phyloP scores from a whole-genome alignment of 2,888 invertebrate species.

The Heliconius cydno region DNA sequence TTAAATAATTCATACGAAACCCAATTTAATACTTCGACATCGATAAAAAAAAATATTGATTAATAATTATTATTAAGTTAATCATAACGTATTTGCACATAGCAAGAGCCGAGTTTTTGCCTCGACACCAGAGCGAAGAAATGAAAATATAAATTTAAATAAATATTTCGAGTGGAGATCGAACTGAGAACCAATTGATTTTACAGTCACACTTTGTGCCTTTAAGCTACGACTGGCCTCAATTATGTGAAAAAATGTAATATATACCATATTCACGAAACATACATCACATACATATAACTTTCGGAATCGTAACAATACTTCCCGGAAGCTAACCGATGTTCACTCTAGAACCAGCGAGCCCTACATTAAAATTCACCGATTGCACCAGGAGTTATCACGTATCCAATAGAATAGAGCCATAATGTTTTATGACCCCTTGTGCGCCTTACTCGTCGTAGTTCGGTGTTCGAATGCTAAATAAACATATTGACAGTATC shows the following conservation, averaged over 20 bases:
- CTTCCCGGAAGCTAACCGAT: conserved; percentile 79
- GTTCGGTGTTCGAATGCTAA: conserved; percentile 78
- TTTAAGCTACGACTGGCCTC: too few relatives aligned
- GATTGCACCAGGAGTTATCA: conserved; percentile 78
- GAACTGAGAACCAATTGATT: too few relatives aligned
- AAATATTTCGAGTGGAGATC: too few relatives aligned
- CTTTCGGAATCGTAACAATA: conserved; percentile 61
- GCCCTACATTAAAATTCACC: conserved; percentile 80
- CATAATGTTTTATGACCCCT: conserved; percentile 82
- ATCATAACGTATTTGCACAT: background rate
- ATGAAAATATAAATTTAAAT: too few relatives aligned
- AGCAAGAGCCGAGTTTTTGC: background rate
- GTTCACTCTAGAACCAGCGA: conserved; percentile 66
- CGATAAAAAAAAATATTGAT: background rate
- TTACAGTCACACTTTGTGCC: too few relatives aligned
- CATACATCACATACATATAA: conserved; percentile 6
- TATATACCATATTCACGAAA: background rate
- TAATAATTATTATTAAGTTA: background rate
- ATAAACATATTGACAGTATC: conserved; percentile 59
- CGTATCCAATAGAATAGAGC: conserved; percentile 82
- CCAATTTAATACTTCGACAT: background rate
- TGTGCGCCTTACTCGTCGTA: conserved; percentile 78
- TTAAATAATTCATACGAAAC: background rate
- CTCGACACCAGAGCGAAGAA: too few relatives aligned
- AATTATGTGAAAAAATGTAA: background rate